Evolutionary conservation across 2,797 vertebrate species (phyloP).

Genomic region (Sarcophilus harrisii): DNA sequence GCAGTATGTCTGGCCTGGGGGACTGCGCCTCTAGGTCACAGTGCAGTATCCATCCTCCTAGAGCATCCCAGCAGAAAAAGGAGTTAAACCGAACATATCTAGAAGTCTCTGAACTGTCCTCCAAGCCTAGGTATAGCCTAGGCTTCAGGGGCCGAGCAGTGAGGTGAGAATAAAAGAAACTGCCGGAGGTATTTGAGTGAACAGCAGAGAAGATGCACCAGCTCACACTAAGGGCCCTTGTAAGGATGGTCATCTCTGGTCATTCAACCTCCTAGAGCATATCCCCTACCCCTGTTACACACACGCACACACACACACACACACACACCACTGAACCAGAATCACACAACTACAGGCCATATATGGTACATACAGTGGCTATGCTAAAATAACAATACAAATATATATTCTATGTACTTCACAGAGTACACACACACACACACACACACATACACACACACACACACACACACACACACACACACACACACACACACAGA

Average conservation of each 20-base stretch:
- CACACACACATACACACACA: background rate
- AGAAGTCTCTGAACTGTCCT: background rate
- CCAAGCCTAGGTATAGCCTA: background rate
- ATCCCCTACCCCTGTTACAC: background rate
- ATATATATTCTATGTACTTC: background rate
- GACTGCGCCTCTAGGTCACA: background rate
- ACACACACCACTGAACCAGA: background rate
- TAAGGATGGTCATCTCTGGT: background rate
- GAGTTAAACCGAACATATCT: background rate
- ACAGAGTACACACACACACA: background rate
- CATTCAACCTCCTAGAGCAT: background rate
- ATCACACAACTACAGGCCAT: too few species aligned
- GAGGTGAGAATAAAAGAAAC: background rate
- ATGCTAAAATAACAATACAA: constrained; percentile 7
- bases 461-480: background rate
- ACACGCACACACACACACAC: background rate
- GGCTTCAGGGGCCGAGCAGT: background rate
- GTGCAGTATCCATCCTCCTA: background rate
- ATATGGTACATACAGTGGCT: too few species aligned
- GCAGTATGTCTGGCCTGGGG: background rate
- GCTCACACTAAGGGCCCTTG: background rate
- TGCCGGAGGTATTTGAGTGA: background rate
- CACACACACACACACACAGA: background rate
- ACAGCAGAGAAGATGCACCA: background rate
- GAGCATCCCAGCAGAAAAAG: background rate